Percentiles rank a stretch among this genome's conserved stretches.
These are phyloP conservation scores for Cryptoblepharus egeriae DNA, from an alignment of 2,797 vertebrate genomes.

Conservation along the genomic window DNA sequence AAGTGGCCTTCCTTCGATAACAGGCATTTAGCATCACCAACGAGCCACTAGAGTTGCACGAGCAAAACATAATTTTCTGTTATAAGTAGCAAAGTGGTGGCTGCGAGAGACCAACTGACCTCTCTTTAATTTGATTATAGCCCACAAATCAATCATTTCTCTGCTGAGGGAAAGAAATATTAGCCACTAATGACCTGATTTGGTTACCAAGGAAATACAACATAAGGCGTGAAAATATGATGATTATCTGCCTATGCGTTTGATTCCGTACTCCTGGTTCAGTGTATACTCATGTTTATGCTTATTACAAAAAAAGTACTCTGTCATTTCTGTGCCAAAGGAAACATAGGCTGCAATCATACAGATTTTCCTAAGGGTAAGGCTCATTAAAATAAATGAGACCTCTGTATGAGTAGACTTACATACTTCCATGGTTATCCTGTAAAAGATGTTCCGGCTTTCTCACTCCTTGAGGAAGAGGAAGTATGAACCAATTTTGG, in stretches of 20 bases:
- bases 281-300: neutral
- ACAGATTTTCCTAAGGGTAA: no score
- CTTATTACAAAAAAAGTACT: neutral
- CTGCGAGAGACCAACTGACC: slow-evolving; percentile 57
- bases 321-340: neutral
- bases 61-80: slow-evolving; percentile 55
- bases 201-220: slow-evolving; percentile 55
- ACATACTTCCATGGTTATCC: neutral
- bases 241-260: neutral
- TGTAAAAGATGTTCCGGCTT: neutral
- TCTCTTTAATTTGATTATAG: slow-evolving; percentile 66
- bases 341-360: no score
- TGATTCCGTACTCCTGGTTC: neutral
- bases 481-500: no score
- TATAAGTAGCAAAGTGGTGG: slow-evolving; percentile 60
- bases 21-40: slow-evolving; percentile 45
- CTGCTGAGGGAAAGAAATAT: slow-evolving; percentile 23
- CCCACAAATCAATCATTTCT: slow-evolving; percentile 55
- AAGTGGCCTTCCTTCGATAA: slow-evolving; percentile 56
- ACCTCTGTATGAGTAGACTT: no score
- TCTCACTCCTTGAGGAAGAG: neutral
- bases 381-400: no score
- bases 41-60: slow-evolving; percentile 57
- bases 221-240: neutral
- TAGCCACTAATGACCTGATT: slow-evolving; percentile 51